Base-by-base conservation (phyloP, 2,797 vertebrate genomes). In the Centropyge bicolor region DNA sequence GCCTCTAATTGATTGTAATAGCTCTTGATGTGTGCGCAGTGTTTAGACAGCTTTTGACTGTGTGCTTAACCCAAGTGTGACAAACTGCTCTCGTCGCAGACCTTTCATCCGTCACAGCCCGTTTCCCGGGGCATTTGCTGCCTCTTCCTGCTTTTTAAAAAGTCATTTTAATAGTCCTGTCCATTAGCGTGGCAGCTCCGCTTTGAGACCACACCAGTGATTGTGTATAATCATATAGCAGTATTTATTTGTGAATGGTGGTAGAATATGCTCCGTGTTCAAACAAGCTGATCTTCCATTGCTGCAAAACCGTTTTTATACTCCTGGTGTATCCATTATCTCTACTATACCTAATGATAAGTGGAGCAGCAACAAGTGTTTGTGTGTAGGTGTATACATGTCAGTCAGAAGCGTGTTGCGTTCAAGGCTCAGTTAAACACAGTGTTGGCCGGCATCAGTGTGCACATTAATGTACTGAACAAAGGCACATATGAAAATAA, bases 1-100 rank as follows among this genome's bases (percentile, higher is more conserved):
- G 31, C 20, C 68, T 83, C 80, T 83, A 80, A 85, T 83, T 77
- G 74, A 83, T 61, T 72, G 61, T 85, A 75, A 86, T 75, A 40
- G 79, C 68, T 79, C 52, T 76, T 14, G 78, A 60, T 84, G 78
- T 54, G 77, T 65, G 60, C 16, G 16, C 51, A 1, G 60, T 74
- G 80, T 78, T 83, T 76, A 6, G 76, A 78, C 80, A 76, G 84
- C 61, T 70, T 82, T 78, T 65, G 52, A 76, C 73, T 51, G 80
- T 19, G 66, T 48, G 38, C 67, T 85, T 80, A 69, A 74, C 76
- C 36, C 1, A 57, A 70, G 69, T 82, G 74, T 87, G 84, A 90
- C 82, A 75, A 81, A 85, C 82, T 9, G 49, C 73, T 80, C 67
- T 60, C 24, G 36, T 55, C 17, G 19, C 20, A 52, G 73, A 78